These are phyloP conservation scores for Phortica variegata DNA, from an alignment of 1,140 invertebrate species.

Conservation along the genomic window DNA sequence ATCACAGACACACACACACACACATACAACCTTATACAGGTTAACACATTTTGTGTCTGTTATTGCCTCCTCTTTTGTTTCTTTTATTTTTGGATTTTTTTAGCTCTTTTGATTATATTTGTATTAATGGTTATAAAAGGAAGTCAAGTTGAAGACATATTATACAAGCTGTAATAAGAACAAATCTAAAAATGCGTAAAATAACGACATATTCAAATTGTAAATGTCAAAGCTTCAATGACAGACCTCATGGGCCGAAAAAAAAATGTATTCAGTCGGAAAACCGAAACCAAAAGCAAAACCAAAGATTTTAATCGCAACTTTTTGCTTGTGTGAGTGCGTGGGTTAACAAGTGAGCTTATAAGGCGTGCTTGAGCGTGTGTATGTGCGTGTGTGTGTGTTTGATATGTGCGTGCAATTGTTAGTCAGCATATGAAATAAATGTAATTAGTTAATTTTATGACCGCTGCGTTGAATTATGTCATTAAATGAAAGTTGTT, in stretches of 20 bases:
- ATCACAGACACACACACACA: too few species aligned
- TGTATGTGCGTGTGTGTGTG: slow-evolving; percentile 16
- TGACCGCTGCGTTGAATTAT: slow-evolving; percentile 47
- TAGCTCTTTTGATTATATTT: too few species aligned
- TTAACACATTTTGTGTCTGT: too few species aligned
- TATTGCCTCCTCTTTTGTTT: too few species aligned
- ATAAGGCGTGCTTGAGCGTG: slow-evolving; percentile 13
- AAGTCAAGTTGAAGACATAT: not conserved
- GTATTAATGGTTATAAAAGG: too few species aligned
- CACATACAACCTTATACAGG: too few species aligned
- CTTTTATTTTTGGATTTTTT: too few species aligned
- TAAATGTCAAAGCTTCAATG: not conserved
- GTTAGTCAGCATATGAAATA: slow-evolving; percentile 1
- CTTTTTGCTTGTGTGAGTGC: not conserved
- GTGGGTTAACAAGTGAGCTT: not conserved
- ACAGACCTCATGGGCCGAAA: not conserved
- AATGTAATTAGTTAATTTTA: slow-evolving; percentile 52
- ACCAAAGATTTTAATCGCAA: not conserved
- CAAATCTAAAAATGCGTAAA: not conserved
- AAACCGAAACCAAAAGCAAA: slow-evolving; percentile 15
- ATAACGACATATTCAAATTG: not conserved
- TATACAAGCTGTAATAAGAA: not conserved
- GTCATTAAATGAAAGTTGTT: slow-evolving; percentile 26
- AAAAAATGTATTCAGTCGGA: not conserved
- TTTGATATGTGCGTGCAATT: slow-evolving; percentile 25